A percentile compares a stretch with the other conserved stretches of the same genome.
Conservation (phyloP, 2,888 invertebrate genomes). For the Metellina segmentata region DNA sequence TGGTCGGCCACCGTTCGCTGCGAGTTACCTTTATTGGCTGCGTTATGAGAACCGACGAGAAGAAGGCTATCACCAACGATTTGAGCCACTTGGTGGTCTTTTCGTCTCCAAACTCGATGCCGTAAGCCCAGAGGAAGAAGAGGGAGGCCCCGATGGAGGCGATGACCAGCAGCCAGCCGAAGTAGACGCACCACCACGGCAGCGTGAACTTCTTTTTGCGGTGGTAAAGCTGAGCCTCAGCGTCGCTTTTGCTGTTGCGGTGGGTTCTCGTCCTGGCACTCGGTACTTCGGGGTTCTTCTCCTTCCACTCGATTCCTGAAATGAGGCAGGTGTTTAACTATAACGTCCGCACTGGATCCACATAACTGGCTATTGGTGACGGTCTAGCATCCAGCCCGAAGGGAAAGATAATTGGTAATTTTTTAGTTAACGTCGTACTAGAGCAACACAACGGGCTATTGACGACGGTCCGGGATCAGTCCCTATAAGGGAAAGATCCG, state of each 20-base stretch:
- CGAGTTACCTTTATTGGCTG: constrained; percentile 82
- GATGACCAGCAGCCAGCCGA: constrained; percentile 81
- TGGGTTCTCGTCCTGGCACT: not conserved
- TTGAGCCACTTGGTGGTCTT: constrained; percentile 82
- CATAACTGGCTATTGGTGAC: too few species aligned
- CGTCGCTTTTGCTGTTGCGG: constrained; percentile 20
- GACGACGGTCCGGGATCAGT: too few species aligned
- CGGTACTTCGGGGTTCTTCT: constrained; percentile 22
- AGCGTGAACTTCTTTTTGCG: constrained; percentile 75
- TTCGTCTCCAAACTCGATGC: constrained; percentile 82
- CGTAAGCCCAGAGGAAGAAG: constrained; percentile 81
- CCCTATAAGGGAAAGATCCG: too few species aligned
- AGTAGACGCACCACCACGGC: constrained; percentile 78
- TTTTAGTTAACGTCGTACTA: too few species aligned
- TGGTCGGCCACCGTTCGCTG: too few species aligned
- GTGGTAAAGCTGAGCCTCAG: constrained; percentile 48
- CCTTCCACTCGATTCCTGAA: constrained; percentile 63
- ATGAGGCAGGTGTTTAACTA: too few species aligned
- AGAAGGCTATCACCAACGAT: constrained; percentile 82
- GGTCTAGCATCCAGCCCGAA: too few species aligned
- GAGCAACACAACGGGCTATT: too few species aligned
- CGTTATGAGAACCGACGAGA: constrained; percentile 82
- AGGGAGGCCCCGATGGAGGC: constrained; percentile 79
- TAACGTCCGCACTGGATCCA: too few species aligned
- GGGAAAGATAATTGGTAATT: too few species aligned